phyloP scores from a whole-genome alignment of 2,797 vertebrate genomes.

The Protonibea diacanthus region DNA sequence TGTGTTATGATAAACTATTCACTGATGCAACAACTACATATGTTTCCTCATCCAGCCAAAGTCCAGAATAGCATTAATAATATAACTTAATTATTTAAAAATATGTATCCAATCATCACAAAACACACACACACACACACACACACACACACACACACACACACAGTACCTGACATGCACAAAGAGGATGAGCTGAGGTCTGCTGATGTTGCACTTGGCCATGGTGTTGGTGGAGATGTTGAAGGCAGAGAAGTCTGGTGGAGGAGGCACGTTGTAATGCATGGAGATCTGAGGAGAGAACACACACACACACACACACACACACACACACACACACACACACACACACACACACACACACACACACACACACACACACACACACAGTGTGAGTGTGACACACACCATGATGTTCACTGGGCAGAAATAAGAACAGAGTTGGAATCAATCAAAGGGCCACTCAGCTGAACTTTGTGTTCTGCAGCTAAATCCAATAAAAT shows the following conservation, averaged over 20 bases:
- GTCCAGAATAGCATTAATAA: not conserved
- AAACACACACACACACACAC: not conserved
- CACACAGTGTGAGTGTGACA: not conserved
- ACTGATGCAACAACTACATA: not conserved
- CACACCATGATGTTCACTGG: not conserved
- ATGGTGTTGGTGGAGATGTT: constrained; percentile 55
- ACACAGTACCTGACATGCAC: constrained; percentile 71
- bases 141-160: constrained; percentile 1
- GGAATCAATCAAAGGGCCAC: not conserved
- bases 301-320: too few species aligned
- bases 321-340: too few species aligned
- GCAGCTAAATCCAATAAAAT: not conserved
- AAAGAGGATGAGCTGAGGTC: constrained; percentile 65
- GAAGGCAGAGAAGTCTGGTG: constrained; percentile 78
- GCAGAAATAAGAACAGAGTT: not conserved
- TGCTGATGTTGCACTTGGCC: constrained; percentile 58
- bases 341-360: too few species aligned
- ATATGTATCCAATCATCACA: not conserved
- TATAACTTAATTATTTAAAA: not conserved
- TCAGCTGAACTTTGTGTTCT: not conserved
- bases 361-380: not conserved
- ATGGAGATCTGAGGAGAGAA: constrained; percentile 77
- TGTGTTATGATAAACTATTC: not conserved
- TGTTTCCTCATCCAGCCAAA: not conserved
- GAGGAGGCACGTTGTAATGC: constrained; percentile 84